Conservation (phyloP, 2,113 vertebrate genomes). For the Colossoma macropomum region DNA sequence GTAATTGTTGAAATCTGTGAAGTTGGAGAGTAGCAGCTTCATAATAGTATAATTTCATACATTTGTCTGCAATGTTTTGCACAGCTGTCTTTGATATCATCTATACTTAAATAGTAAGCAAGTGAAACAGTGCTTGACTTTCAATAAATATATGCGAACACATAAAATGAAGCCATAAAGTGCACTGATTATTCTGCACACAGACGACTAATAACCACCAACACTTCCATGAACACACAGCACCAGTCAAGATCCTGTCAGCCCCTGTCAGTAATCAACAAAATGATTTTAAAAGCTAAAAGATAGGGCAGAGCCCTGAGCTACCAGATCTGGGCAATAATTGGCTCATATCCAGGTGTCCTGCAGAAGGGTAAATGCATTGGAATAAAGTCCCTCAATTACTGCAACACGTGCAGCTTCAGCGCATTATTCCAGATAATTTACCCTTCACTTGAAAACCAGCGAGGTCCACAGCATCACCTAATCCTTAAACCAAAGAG, state of each 20-base stretch:
- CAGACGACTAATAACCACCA: not conserved
- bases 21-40: too few species aligned
- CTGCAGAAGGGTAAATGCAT: not conserved
- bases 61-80: too few species aligned
- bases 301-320: not conserved
- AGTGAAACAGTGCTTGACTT: too few species aligned
- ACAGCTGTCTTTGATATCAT: too few species aligned
- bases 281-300: not conserved
- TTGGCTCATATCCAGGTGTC: conserved; percentile 10
- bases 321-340: not conserved
- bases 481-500: not conserved
- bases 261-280: not conserved
- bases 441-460: conserved; percentile 22
- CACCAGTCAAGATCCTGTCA: not conserved
- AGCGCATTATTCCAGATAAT: conserved; percentile 25
- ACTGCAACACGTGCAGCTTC: not conserved
- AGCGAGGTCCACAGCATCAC: not conserved
- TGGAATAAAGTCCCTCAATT: conserved; percentile 23
- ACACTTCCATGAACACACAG: not conserved
- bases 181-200: not conserved
- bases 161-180: too few species aligned
- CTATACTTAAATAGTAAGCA: too few species aligned
- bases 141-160: too few species aligned
- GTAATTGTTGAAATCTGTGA: too few species aligned
- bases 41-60: too few species aligned